phyloP scores from a whole-genome alignment of 64 coral and sea anemone genomes.

The Platygyra sinensis region DNA sequence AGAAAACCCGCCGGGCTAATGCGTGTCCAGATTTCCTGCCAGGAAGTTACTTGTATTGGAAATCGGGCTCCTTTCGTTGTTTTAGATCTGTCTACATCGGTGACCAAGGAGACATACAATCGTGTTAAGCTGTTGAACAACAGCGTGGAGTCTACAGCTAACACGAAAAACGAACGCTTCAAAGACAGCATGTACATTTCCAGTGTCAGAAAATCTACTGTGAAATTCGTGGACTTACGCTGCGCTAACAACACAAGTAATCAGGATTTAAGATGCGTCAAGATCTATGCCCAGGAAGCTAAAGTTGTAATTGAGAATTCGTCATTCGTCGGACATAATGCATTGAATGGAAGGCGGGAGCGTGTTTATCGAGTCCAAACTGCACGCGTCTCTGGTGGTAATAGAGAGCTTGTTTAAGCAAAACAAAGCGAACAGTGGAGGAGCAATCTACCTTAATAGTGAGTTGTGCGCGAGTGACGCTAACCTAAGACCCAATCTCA shows the following conservation, averaged over 20 bases:
- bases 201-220: not conserved
- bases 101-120: slow-evolving; percentile 13
- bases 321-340: not conserved
- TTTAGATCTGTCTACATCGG: not conserved
- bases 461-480: not conserved
- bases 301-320: slow-evolving; percentile 11
- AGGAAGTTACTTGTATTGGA: not conserved
- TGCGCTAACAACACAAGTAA: slow-evolving; percentile 33
- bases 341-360: not conserved
- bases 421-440: not conserved
- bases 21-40: not conserved
- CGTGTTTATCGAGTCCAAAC: not conserved
- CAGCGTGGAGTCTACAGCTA: not conserved
- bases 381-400: not conserved
- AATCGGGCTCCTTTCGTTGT: slow-evolving; percentile 9
- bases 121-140: not conserved
- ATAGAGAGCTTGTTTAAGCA: not conserved
- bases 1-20: not conserved
- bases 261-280: slow-evolving; percentile 13
- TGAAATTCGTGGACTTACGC: not conserved
- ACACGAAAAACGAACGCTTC: not conserved
- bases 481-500: slow-evolving; percentile 2
- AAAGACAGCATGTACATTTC: slow-evolving; percentile 22
- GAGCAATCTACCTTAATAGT: slow-evolving; percentile 1
- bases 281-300: not conserved